phyloP scores from a whole-genome alignment of 1,140 invertebrate species.

The Aricia agestis region DNA sequence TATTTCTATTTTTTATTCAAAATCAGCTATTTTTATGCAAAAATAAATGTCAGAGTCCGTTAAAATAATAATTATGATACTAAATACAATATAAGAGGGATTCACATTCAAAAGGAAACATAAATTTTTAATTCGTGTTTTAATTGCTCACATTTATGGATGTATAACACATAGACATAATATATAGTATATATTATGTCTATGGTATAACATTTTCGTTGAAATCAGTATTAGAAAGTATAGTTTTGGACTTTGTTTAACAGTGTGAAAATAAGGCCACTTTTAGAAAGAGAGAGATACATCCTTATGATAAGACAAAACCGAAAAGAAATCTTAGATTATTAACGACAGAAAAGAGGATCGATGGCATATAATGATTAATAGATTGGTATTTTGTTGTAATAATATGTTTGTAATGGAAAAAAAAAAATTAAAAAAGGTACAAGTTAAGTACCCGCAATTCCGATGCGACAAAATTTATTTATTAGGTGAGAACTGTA shows the following conservation, averaged over 20 bases:
- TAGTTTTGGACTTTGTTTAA: neutral
- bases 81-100: neutral
- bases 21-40: neutral
- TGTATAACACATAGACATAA: too few species aligned
- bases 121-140: constrained; percentile 4
- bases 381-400: too few species aligned
- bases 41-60: neutral
- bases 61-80: neutral
- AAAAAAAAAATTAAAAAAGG: too few species aligned
- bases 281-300: neutral
- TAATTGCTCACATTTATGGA: constrained; percentile 8
- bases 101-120: neutral
- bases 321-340: too few species aligned
- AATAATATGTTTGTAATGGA: too few species aligned
- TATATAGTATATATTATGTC: too few species aligned
- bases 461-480: too few species aligned
- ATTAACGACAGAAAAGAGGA: too few species aligned
- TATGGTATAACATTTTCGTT: neutral
- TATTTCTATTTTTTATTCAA: neutral
- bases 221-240: neutral
- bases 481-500: too few species aligned
- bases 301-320: neutral
- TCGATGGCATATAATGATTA: too few species aligned
- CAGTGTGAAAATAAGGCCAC: neutral
- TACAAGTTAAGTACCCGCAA: too few species aligned